Evolutionary conservation across 2,888 invertebrate genomes (phyloP).

Genomic region (Camptogramma bilineatum): DNA sequence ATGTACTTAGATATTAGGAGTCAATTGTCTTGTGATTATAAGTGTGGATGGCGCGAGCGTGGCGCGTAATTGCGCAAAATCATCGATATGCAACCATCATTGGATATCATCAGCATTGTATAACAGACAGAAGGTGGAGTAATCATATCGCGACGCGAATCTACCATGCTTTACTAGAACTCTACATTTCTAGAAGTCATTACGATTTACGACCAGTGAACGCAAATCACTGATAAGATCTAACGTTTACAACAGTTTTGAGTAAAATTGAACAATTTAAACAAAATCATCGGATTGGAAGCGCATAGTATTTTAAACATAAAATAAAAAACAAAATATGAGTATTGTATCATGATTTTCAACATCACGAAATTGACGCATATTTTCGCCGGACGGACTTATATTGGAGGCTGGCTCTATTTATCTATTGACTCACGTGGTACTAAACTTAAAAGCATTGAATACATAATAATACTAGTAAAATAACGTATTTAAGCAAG

Average conservation of each 20-base stretch:
- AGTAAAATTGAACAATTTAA: too few species aligned
- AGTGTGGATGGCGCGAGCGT: conserved; percentile 42
- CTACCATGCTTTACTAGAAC: conserved; percentile 17
- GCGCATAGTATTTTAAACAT: too few species aligned
- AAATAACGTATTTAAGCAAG: background rate
- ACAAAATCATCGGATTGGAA: too few species aligned
- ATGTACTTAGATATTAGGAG: conserved; percentile 1
- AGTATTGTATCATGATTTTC: too few species aligned
- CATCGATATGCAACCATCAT: conserved; percentile 72
- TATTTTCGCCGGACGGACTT: background rate
- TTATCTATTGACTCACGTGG: background rate
- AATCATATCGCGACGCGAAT: conserved; percentile 40
- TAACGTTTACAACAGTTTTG: too few species aligned
- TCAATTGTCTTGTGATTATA: conserved; percentile 37
- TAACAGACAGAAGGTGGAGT: conserved; percentile 59
- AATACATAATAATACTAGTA: too few species aligned
- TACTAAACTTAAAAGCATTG: background rate
- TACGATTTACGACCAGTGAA: too few species aligned
- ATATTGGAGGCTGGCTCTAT: background rate
- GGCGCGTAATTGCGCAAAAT: conserved; percentile 62
- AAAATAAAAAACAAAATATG: too few species aligned
- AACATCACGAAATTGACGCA: too few species aligned
- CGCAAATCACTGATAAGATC: background rate
- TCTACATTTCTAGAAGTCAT: background rate
- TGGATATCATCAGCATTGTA: conserved; percentile 62